A percentile compares a stretch with the other conserved stretches of the same genome.
Evolutionary conservation across 2,797 vertebrate species (phyloP).

Genomic region (Helostoma temminkii): DNA sequence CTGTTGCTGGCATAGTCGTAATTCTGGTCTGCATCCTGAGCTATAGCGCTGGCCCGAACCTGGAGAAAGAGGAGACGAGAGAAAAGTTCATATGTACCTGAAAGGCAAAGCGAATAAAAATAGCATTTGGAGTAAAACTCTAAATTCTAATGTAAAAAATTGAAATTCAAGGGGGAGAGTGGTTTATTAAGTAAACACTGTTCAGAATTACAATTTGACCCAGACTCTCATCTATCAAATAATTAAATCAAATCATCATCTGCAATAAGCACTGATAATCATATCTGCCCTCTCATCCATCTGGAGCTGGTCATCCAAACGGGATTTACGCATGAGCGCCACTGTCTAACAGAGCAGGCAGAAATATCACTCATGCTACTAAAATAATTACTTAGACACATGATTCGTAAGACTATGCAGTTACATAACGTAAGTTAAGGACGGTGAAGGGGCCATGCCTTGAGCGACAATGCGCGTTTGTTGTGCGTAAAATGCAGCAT

Average conservation of each 20-base stretch:
- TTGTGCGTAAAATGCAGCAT: conserved; percentile 48
- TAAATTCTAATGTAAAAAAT: conserved; percentile 16
- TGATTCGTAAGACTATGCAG: neutral
- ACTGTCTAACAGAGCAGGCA: conserved; percentile 2
- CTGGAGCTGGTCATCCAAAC: conserved; percentile 19
- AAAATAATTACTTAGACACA: neutral
- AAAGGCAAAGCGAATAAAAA: conserved; percentile 43
- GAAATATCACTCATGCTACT: neutral
- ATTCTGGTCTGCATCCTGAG: conserved; percentile 98
- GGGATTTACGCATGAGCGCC: conserved; percentile 45
- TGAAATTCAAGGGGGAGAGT: neutral
- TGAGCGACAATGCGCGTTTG: neutral
- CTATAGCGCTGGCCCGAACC: conserved; percentile 97
- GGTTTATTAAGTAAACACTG: neutral
- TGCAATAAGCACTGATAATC: neutral
- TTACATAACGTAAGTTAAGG: neutral
- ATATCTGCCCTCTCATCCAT: conserved; percentile 5
- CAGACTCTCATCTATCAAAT: neutral
- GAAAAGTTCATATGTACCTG: conserved; percentile 56
- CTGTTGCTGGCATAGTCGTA: conserved; percentile 99
- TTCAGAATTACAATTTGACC: neutral
- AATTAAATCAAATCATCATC: too few relatives aligned
- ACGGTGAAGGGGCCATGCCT: neutral
- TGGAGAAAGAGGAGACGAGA: conserved; percentile 52
- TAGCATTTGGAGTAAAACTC: neutral